Evolutionary conservation across 2,797 vertebrate species (phyloP).

Genomic region (Lagodon rhomboides): DNA sequence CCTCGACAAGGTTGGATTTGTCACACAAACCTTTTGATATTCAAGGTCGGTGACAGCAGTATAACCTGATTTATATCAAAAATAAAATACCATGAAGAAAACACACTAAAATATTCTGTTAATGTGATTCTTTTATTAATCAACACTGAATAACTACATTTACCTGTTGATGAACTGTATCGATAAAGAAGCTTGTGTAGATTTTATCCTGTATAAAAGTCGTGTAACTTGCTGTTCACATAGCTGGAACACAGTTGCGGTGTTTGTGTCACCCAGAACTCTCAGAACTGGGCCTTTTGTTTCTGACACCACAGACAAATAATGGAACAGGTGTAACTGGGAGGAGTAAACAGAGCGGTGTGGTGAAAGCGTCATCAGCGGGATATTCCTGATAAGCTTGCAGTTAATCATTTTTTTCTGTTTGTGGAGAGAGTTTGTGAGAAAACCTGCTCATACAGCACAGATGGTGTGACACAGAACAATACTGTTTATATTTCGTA

Average conservation of each 20-base stretch:
- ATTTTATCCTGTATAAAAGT: neutral
- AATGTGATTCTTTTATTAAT: too few relatives aligned
- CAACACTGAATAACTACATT: too few relatives aligned
- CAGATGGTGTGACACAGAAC: neutral
- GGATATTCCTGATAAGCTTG: neutral
- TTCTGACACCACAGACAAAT: neutral
- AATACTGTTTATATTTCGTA: neutral
- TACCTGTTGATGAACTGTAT: neutral
- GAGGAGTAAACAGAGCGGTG: neutral
- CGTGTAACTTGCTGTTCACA: neutral
- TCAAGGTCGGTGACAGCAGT: too few relatives aligned
- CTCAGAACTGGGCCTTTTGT: neutral
- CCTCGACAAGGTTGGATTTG: too few relatives aligned
- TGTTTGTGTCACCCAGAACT: too few relatives aligned
- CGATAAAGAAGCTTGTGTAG: too few relatives aligned
- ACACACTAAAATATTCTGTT: too few relatives aligned
- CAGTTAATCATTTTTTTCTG: neutral
- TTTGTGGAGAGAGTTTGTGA: neutral
- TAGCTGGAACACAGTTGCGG: neutral
- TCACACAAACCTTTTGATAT: too few relatives aligned
- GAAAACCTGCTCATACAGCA: neutral
- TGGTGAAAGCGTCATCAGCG: neutral
- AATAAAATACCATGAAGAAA: too few relatives aligned
- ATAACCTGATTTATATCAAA: neutral
- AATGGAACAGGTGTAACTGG: neutral